Percentiles rank a stretch among this genome's conserved stretches.
These are phyloP conservation scores for Tympanoctomys barrerae DNA, from an alignment of 2,797 vertebrate genomes.

Conservation along the genomic window DNA sequence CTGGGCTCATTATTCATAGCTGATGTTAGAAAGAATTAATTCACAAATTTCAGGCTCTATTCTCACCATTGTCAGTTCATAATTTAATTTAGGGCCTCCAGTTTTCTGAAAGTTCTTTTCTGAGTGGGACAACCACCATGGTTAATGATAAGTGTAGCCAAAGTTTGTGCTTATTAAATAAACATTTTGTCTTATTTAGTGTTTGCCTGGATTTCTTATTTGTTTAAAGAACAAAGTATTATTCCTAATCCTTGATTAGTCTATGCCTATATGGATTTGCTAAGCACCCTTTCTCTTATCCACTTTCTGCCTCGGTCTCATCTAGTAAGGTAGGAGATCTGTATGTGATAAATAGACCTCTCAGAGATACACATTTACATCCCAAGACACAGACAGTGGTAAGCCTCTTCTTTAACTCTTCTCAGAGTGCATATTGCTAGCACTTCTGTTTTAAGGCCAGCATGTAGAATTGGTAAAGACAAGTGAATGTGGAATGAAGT, in stretches of 20 bases:
- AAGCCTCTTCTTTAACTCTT: background rate
- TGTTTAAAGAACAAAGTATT: background rate
- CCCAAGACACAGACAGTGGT: background rate
- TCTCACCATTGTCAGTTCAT: background rate
- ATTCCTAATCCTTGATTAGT: background rate
- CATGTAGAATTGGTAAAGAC: constrained; percentile 4
- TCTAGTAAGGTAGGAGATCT: background rate
- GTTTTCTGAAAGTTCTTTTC: background rate
- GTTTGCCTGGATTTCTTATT: background rate
- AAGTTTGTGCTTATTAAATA: background rate
- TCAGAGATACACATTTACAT: background rate
- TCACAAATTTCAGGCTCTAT: background rate
- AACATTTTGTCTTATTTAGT: background rate
- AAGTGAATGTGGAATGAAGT: background rate
- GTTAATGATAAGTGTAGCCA: background rate
- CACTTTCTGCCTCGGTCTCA: background rate
- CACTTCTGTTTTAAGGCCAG: background rate
- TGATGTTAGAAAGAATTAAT: constrained; percentile 30
- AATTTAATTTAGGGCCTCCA: background rate
- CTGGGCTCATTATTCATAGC: background rate
- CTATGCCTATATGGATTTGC: background rate
- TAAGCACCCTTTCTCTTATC: background rate
- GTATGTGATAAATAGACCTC: background rate
- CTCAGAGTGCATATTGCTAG: background rate
- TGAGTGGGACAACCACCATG: background rate